Percentiles rank a stretch among this genome's conserved stretches.
Evolutionary conservation across 2,113 vertebrate species (phyloP).

Genomic region (Anseranas semipalmata): DNA sequence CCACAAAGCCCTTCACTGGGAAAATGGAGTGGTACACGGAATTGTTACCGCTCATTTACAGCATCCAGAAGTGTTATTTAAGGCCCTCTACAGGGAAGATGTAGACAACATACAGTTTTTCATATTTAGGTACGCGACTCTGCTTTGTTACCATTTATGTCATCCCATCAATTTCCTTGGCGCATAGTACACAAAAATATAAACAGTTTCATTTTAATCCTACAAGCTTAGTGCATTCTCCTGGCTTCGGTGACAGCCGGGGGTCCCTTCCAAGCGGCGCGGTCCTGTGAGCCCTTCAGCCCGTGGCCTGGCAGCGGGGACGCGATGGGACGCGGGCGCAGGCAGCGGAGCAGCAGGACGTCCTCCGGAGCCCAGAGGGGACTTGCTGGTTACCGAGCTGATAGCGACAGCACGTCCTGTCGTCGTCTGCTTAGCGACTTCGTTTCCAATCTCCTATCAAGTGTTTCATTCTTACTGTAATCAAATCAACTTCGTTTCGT

Average conservation of each 20-base stretch:
- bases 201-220: background rate
- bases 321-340: accelerated
- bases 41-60: background rate
- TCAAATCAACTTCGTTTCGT: background rate
- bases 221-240: background rate
- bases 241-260: background rate
- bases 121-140: too few relatives aligned
- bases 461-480: background rate
- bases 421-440: background rate
- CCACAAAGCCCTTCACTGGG: too few relatives aligned
- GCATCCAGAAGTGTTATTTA: background rate
- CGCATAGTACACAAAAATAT: background rate
- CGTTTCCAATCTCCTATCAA: background rate
- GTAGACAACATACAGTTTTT: background rate
- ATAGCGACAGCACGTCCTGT: accelerated
- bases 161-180: background rate
- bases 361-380: background rate
- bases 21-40: background rate
- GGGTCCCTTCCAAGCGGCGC: background rate
- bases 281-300: background rate
- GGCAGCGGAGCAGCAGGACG: background rate
- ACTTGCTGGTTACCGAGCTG: background rate
- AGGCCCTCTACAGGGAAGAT: background rate
- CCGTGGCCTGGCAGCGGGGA: accelerated
- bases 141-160: background rate